These are phyloP conservation scores for Zelleria hepariella DNA, from an alignment of 2,888 invertebrate genomes.

Conservation along the genomic window DNA sequence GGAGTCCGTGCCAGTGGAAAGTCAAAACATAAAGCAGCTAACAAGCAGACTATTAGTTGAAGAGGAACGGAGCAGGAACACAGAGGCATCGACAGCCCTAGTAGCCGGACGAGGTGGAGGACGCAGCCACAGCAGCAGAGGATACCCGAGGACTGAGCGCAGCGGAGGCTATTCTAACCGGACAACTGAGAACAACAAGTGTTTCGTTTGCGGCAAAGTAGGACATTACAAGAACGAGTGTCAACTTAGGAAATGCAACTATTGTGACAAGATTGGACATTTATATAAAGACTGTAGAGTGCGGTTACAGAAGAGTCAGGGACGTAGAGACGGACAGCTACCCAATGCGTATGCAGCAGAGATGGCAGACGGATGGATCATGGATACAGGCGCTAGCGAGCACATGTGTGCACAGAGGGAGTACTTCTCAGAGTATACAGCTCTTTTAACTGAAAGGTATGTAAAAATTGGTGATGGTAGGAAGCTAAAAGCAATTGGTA, in stretches of 20 bases:
- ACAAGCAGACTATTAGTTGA: constrained; percentile 3
- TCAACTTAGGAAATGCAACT: background rate
- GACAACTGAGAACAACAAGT: background rate
- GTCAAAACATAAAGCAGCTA: constrained; percentile 2
- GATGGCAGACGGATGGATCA: background rate
- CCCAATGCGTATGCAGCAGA: background rate
- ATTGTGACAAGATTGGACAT: background rate
- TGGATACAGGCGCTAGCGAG: constrained; percentile 8
- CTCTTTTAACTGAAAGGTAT: background rate
- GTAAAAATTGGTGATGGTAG: background rate
- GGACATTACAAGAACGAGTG: constrained; percentile 6
- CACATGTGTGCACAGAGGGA: constrained; percentile 17
- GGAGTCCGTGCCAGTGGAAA: constrained; percentile 11
- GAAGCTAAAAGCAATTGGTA: background rate
- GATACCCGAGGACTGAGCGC: too few species aligned
- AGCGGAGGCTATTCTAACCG: too few species aligned
- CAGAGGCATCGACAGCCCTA: background rate
- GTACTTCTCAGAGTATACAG: constrained; percentile 10
- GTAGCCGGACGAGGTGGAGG: background rate
- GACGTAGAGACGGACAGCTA: background rate
- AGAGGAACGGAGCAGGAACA: constrained; percentile 3
- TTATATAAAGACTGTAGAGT: background rate
- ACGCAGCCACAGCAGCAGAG: background rate
- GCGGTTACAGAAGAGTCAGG: background rate
- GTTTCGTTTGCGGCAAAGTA: constrained; percentile 1